Percentiles rank a stretch among this genome's conserved stretches.
Evolutionary conservation across 2,888 invertebrate genomes (phyloP).

Genomic region (Spatulosminthurus flaviceps): DNA sequence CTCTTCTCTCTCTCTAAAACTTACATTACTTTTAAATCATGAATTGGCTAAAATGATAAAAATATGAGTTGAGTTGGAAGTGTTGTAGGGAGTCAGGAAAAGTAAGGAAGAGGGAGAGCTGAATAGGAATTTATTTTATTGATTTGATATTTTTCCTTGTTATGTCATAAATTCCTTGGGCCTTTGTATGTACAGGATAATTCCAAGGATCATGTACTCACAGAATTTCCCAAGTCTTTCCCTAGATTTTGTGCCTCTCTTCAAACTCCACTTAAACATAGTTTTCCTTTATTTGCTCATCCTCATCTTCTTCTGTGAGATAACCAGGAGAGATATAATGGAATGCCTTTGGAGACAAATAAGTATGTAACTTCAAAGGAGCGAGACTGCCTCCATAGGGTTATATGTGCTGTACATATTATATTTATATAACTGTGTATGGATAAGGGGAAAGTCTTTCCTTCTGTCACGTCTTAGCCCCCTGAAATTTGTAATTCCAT

Average conservation of each 20-base stretch:
- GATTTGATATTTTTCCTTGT: neutral
- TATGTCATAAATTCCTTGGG: too few relatives aligned
- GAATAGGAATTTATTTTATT: neutral
- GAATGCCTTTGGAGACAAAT: neutral
- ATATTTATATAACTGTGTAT: too few relatives aligned
- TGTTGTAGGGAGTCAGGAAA: constrained; percentile 7
- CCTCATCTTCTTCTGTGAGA: too few relatives aligned
- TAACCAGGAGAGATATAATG: too few relatives aligned
- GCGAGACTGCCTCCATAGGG: neutral
- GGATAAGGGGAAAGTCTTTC: too few relatives aligned
- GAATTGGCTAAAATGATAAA: constrained; percentile 21
- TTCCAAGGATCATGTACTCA: too few relatives aligned
- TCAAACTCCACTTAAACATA: too few relatives aligned
- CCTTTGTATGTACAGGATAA: too few relatives aligned
- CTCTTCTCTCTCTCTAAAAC: neutral
- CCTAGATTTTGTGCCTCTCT: neutral
- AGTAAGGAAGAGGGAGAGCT: neutral
- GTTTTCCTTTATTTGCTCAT: too few relatives aligned
- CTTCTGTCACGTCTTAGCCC: too few relatives aligned
- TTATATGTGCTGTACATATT: too few relatives aligned
- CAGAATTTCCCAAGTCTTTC: neutral
- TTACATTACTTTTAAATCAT: neutral
- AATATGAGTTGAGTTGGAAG: constrained; percentile 15
- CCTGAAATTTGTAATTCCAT: too few relatives aligned
- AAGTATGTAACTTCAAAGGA: neutral